A percentile compares a stretch with the other conserved stretches of the same genome.
Evolutionary conservation across 2,113 vertebrate species (phyloP).

Genomic region (Hepsetus odoe): DNA sequence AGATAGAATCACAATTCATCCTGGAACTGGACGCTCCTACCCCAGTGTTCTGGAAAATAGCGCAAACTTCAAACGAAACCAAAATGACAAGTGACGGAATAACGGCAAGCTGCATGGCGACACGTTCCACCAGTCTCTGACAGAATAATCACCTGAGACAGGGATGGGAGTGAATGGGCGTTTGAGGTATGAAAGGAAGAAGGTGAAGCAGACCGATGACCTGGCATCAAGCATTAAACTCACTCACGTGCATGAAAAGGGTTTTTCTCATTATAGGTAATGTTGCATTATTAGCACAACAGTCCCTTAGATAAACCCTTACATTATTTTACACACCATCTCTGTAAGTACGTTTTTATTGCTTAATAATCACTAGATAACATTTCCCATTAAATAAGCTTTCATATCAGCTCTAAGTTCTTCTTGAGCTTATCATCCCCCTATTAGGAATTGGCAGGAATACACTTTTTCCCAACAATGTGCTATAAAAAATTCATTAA

Average conservation of each 20-base stretch:
- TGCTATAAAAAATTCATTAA: too few species aligned
- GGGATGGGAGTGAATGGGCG: constrained; percentile 27
- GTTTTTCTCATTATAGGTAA: too few species aligned
- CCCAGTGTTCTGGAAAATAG: constrained; percentile 57
- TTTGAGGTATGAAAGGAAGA: constrained; percentile 27
- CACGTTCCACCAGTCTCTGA: constrained; percentile 70
- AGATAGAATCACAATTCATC: constrained; percentile 61
- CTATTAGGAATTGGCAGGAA: too few species aligned
- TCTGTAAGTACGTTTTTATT: neutral
- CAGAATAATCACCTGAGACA: constrained; percentile 67
- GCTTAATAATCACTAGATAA: neutral
- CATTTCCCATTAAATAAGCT: neutral
- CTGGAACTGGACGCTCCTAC: constrained; percentile 64
- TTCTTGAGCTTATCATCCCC: too few species aligned
- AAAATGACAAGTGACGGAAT: constrained; percentile 60
- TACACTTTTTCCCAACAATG: too few species aligned
- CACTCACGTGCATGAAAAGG: constrained; percentile 3
- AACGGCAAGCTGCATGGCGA: constrained; percentile 58
- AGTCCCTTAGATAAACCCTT: neutral
- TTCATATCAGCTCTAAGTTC: neutral
- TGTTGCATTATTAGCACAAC: constrained; percentile 67
- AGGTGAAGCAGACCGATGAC: constrained; percentile 68
- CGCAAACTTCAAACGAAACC: constrained; percentile 61
- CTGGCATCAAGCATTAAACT: constrained; percentile 71
- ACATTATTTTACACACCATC: neutral